A percentile compares a stretch with the other conserved stretches of the same genome.
These are phyloP conservation scores for Neomonachus schauinslandi DNA, from an alignment of 2,113 vertebrate genomes.

Conservation along the genomic window DNA sequence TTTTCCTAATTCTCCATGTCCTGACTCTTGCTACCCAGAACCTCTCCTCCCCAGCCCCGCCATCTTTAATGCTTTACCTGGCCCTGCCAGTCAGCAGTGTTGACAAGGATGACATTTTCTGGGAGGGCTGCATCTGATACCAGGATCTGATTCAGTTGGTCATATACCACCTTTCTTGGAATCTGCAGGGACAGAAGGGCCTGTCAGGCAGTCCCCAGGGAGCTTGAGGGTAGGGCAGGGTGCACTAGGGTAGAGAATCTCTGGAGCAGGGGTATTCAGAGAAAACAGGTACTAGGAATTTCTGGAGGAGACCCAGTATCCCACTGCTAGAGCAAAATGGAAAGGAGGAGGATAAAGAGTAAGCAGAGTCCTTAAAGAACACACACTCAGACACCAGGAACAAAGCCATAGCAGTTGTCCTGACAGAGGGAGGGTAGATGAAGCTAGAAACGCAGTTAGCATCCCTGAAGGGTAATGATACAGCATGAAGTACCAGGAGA, in stretches of 20 bases:
- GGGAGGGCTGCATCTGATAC: conserved; percentile 91
- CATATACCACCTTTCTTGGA: conserved; percentile 91
- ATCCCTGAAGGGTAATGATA: rapidly evolving
- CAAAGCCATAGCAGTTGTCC: neutral
- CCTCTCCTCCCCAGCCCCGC: neutral
- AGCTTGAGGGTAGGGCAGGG: neutral
- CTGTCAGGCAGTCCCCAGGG: neutral
- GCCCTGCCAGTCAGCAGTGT: conserved; percentile 89
- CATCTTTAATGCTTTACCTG: conserved; percentile 79
- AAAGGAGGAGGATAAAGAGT: neutral
- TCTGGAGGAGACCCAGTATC: neutral
- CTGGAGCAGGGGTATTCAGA: neutral
- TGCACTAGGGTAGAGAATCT: conserved; percentile 45
- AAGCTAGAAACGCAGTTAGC: neutral
- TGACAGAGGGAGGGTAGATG: neutral
- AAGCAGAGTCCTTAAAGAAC: neutral
- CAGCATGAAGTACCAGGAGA: neutral
- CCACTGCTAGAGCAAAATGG: neutral
- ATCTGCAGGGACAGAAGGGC: conserved; percentile 81
- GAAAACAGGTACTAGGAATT: neutral
- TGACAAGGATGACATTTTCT: conserved; percentile 91
- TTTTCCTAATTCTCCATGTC: neutral
- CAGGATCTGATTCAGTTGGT: conserved; percentile 94
- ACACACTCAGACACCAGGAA: neutral
- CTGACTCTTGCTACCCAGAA: neutral